Evolutionary conservation across 2,113 vertebrate genomes (phyloP), one percentile per base, ranked within the genome.

Genomic region (Falcunculus frontatus): DNA sequence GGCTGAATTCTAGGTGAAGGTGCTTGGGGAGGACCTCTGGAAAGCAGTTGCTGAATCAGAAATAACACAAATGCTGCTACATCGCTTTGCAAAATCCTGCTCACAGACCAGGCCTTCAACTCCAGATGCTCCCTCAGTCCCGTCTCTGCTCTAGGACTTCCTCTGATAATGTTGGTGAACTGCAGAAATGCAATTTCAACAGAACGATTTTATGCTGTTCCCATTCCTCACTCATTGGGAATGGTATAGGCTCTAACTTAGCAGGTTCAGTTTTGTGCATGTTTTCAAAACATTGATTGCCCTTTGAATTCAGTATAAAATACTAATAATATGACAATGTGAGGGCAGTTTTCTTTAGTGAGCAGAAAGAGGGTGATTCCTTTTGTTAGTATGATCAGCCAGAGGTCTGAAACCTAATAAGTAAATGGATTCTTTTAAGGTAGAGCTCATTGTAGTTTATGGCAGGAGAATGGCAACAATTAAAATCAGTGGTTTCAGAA

Each of bases 101-200:
- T 35, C 2, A 16, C 33, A 62, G 37, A 41, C 11, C 37, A 65
- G 74, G 46, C 9, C 22, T 33, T 65, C 6, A 8, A 6, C 29
- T 74, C 35, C 44, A 67, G 44, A n/a, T 72, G 59, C 3, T 90
- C 16, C 49, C 41, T 83, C 49, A 35, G 26, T 53, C 13, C 39
- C 1, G 1, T 55, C 20, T 59, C 26, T 0, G 0, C 21, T 74
- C 8, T 59, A 20, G 10, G 21, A 19, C 13, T 67, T 76, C 7
- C 10, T 55, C 41, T 74, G 50, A 23, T 44, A 53, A 17, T 22
- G 15, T 3, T 73, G 57, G 29, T 64, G 8, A 56, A 67, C 39
- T 72, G 12, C 33, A 49, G 64, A 59, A 77, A 10, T 60, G 16
- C 2, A 29, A 15, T 64, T 81, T 33, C 16, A 70, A 10, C 21